Conservation (phyloP, 2,797 vertebrate genomes). For the Poliocrania exsul region DNA sequence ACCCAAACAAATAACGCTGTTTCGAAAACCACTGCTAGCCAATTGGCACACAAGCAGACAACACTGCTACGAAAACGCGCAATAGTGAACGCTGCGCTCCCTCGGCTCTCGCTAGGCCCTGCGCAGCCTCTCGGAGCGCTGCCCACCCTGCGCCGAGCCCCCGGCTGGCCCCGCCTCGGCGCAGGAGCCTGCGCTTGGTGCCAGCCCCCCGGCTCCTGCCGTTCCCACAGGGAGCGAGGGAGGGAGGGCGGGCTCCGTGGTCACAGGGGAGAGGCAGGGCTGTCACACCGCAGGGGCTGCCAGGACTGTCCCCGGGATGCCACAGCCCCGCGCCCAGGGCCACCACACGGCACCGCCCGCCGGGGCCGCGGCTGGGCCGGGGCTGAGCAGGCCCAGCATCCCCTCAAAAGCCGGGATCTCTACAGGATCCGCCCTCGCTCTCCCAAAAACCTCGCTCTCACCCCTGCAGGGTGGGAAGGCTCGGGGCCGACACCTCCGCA, state of each 20-base stretch:
- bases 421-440: not conserved
- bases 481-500: not conserved
- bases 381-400: not conserved
- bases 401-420: not conserved
- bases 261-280: not conserved
- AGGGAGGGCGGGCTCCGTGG: too few species aligned
- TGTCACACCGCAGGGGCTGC: not conserved
- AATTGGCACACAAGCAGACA: not conserved
- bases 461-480: too few species aligned
- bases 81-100: not conserved
- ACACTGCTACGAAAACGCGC: not conserved
- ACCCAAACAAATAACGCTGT: rapidly evolving
- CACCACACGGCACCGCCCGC: too few species aligned
- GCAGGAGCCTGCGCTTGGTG: not conserved
- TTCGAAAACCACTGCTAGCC: not conserved
- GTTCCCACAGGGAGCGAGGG: not conserved
- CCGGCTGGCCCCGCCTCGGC: not conserved
- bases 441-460: not conserved
- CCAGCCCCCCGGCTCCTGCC: not conserved
- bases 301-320: too few species aligned
- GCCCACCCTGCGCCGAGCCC: not conserved
- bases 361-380: too few species aligned
- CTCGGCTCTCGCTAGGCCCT: not conserved
- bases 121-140: not conserved
- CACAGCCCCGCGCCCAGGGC: too few species aligned